These are phyloP conservation scores for Cochlearius cochlearius DNA, from an alignment of 2,113 vertebrate genomes.

Conservation along the genomic window DNA sequence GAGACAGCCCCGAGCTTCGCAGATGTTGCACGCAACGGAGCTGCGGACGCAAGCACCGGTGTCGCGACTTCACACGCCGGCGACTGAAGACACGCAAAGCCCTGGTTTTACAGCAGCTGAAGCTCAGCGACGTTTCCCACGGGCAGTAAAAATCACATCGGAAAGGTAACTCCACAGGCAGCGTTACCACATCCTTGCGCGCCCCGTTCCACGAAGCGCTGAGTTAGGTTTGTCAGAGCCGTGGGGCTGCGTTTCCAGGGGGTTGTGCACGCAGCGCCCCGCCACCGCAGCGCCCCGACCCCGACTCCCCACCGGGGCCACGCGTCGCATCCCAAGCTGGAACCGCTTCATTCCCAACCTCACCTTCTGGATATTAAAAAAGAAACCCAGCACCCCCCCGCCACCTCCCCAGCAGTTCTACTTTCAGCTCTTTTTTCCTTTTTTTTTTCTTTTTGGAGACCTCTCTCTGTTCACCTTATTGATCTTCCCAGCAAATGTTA, in stretches of 20 bases:
- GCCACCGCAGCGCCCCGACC: fast-evolving
- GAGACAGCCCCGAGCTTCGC: neutral
- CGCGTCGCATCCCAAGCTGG: fast-evolving
- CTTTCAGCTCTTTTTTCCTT: neutral
- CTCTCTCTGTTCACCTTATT: neutral
- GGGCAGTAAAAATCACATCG: fast-evolving
- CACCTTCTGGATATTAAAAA: neutral
- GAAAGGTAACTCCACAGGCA: neutral
- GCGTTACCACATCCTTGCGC: neutral
- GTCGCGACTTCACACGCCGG: fast-evolving
- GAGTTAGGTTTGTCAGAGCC: neutral
- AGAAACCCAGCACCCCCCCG: neutral
- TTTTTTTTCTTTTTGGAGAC: neutral
- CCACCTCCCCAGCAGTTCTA: neutral
- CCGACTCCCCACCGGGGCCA: fast-evolving
- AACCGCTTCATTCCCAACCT: neutral
- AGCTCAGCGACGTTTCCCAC: neutral
- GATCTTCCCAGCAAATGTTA: neutral
- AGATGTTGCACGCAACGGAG: fast-evolving
- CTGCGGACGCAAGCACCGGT: fast-evolving
- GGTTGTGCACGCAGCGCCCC: fast-evolving
- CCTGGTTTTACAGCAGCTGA: neutral
- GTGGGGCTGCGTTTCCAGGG: neutral
- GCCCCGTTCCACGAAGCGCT: fast-evolving
- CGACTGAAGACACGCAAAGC: fast-evolving